Evolutionary conservation across 2,113 vertebrate genomes (phyloP), one percentile per base, ranked within the genome.

Genomic region (Vicugna pacos): DNA sequence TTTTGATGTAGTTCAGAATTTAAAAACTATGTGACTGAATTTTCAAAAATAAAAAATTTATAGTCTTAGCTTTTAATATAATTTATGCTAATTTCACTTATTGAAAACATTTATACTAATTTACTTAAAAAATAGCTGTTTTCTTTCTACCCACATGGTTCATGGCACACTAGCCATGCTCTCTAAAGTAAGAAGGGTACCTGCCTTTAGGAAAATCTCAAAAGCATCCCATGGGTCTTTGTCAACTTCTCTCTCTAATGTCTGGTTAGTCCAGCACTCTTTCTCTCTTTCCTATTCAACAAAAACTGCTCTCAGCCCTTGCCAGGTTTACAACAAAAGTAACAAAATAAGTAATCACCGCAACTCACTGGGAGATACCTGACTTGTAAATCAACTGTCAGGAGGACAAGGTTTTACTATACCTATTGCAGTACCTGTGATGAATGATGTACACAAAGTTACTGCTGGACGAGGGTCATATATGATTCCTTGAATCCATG

Each of bases 271-370:
- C 28, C 17, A 85, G 28, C 17, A 60, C 72, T 46, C 19, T 81
- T 67, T 8, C 17, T 70, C n/a, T 54, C 42, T 65, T 80, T 52
- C 17, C 11, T 35, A 15, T 70, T 28, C n/a, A 65, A 15, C 16
- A 65, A 64, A 89, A 93, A 75, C 17, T 35, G 5, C 60, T 91
- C 60, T 82, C 35, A 56, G 35, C 9, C 88, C 35, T 69, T 76
- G 42, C 28, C 58, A 76, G 28, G 64, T 89, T 96, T 62, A 22
- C 70, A 90, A 81, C 28, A 81, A 93, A 95, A 91, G 80, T 73
- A 22, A 30, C 50, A 75, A 24, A 81, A 26, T 28, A 81, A 75
- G 19, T 35, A 86, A 69, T 48, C 50, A 89, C n/a, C 14, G 6
- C 22, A 80, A 70, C 12, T 85, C 16, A 72, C 7, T 75, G 62